phyloP scores from a whole-genome alignment of 2,888 invertebrate genomes.

The Lacanobia oleracea region DNA sequence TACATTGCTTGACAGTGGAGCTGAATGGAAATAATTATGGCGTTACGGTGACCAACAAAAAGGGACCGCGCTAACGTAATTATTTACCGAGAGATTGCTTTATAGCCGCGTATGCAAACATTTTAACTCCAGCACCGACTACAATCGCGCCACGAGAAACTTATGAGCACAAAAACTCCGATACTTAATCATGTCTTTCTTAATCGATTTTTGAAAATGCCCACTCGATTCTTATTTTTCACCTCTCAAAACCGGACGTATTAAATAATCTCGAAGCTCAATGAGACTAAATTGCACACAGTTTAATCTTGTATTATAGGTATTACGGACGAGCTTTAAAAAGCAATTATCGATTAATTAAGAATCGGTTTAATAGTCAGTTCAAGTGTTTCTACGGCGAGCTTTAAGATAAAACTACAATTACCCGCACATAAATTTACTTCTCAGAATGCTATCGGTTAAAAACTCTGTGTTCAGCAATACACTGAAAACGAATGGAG shows the following conservation, averaged over 20 bases:
- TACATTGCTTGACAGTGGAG: constrained; percentile 72
- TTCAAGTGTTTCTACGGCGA: constrained; percentile 56
- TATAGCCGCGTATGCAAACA: constrained; percentile 84
- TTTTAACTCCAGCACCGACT: constrained; percentile 77
- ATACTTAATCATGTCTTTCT: constrained; percentile 86
- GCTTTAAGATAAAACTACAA: constrained; percentile 19
- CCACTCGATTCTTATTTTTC: constrained; percentile 81
- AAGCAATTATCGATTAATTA: constrained; percentile 74
- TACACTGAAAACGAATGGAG: constrained; percentile 20
- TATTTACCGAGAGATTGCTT: constrained; percentile 85
- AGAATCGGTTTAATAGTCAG: constrained; percentile 58
- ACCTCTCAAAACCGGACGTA: constrained; percentile 74
- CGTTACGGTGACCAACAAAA: constrained; percentile 78
- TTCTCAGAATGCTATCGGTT: constrained; percentile 13
- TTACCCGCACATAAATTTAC: background rate
- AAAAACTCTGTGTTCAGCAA: background rate
- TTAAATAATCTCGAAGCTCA: constrained; percentile 82
- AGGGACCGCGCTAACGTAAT: constrained; percentile 81
- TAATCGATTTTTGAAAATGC: constrained; percentile 87
- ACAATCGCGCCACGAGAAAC: constrained; percentile 70
- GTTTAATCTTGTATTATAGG: constrained; percentile 69
- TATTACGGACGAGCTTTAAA: constrained; percentile 70
- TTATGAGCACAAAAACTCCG: constrained; percentile 75
- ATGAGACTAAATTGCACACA: constrained; percentile 83
- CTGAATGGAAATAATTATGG: constrained; percentile 80